These are phyloP conservation scores for Stigmatopora nigra DNA, from an alignment of 2,113 vertebrate genomes.

Conservation along the genomic window DNA sequence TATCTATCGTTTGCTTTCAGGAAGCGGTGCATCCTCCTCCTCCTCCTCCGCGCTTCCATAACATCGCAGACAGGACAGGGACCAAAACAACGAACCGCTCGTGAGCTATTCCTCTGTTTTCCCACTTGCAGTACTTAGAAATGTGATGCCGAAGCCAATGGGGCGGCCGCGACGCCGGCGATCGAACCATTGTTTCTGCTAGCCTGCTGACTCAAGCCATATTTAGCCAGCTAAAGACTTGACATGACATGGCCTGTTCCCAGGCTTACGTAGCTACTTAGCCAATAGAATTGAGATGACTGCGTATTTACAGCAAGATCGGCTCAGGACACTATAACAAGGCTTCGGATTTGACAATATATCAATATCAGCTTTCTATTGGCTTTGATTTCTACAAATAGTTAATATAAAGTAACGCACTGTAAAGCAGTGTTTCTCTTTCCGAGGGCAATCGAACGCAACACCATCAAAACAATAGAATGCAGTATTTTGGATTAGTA, in stretches of 20 bases:
- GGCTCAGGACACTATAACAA: background rate
- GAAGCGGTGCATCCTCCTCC: constrained; percentile 41
- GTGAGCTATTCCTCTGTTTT: constrained; percentile 4
- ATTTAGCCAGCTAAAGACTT: constrained; percentile 51
- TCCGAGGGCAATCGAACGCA: background rate
- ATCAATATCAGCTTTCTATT: background rate
- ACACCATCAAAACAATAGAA: background rate
- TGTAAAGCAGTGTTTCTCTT: background rate
- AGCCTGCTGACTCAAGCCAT: constrained; percentile 15
- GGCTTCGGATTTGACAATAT: background rate
- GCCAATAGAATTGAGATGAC: constrained; percentile 21
- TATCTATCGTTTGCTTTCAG: constrained; percentile 44
- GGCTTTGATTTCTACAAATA: background rate
- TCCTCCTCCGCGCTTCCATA: constrained; percentile 44
- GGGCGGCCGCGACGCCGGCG: background rate
- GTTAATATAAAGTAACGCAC: background rate
- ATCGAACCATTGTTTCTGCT: constrained; percentile 9
- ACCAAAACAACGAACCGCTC: constrained; percentile 26
- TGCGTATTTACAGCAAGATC: background rate
- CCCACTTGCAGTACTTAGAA: constrained; percentile 19
- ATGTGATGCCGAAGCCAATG: constrained; percentile 11
- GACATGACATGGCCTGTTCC: constrained; percentile 59
- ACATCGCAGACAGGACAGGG: constrained; percentile 35
- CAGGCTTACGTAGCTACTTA: constrained; percentile 47
- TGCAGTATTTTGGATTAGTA: background rate